phyloP scores from a whole-genome alignment of 2,888 invertebrate species.

The Choristoneura rosaceana region DNA sequence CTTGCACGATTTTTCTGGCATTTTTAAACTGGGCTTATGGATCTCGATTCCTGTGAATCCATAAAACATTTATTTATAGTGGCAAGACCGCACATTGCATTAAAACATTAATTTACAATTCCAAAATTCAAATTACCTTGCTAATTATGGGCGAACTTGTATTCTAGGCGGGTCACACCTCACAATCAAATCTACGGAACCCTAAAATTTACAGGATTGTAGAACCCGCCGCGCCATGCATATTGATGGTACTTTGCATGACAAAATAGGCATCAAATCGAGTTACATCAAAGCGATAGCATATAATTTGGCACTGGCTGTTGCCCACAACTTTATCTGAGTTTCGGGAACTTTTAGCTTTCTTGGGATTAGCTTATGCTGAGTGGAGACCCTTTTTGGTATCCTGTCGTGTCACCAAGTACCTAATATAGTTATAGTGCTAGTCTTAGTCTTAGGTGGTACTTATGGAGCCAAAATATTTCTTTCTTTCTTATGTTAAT shows the following conservation, averaged over 20 bases:
- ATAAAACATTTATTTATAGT: too few relatives aligned
- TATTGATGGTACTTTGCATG: conserved; percentile 39
- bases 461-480: too few relatives aligned
- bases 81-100: neutral
- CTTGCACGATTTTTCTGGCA: too few relatives aligned
- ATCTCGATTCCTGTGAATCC: too few relatives aligned
- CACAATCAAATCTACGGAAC: conserved; percentile 9
- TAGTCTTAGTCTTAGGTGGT: too few relatives aligned
- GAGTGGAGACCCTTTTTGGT: too few relatives aligned
- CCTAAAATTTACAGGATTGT: conserved; percentile 20
- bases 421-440: too few relatives aligned
- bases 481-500: too few relatives aligned
- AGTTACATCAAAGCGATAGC: conserved; percentile 21
- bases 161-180: conserved; percentile 16
- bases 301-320: neutral
- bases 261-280: conserved; percentile 34
- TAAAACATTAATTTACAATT: neutral
- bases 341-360: neutral
- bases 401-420: too few relatives aligned
- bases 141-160: conserved; percentile 12
- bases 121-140: conserved; percentile 16
- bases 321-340: too few relatives aligned
- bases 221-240: conserved; percentile 20
- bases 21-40: too few relatives aligned
- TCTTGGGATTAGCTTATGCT: neutral